Evolutionary conservation across 1,140 invertebrate genomes (phyloP), one percentile per base, ranked within the genome.

Genomic region (Diorhabda elongata): DNA sequence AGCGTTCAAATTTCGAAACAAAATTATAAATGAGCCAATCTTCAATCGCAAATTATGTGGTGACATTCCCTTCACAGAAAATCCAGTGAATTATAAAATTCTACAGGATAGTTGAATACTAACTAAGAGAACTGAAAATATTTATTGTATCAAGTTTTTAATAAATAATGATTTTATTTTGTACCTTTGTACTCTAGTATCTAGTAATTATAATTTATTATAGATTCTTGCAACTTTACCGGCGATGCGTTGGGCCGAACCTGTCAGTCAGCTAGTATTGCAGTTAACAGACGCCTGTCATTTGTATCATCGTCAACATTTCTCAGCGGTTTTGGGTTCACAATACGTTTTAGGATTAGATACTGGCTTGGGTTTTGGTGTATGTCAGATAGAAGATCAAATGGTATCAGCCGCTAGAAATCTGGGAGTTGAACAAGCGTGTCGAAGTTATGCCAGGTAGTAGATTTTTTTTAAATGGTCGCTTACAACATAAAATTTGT

Each of bases 191-290:
- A 26, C 26, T 26, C 26, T 26, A 26, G 26, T 26, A 26, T 26
- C 26, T 26, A n/a, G n/a, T 26, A 26, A 26, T 26, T 26, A 11
- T 11, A 11, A 11, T 11, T 11, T 52, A 7, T 52, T 57, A n/a
- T 26, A 64, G 63, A 75, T 92, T 2, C 76, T 91, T 47, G 85
- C 87, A 26, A 87, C 87, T 41, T 78, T 92, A 43, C 88, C 90
- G 4, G 85, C 87, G 72, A 87, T 90, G 9, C 85, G 89, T 62
- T 92, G 90, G 90, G 88, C 90, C 5, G 88, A 90, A 64, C 85
- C 89, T 11, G 85, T 91, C 44, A 87, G 87, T 71, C 83, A 86
- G 71, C 80, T 91, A 64, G 87, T 88, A 5, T 85, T 88, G 3
- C 88, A 89, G 77, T 83, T 92, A 3, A 76, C 90, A 8, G 89